phyloP scores from a whole-genome alignment of 2,113 vertebrate species.

The Heterotis niloticus region DNA sequence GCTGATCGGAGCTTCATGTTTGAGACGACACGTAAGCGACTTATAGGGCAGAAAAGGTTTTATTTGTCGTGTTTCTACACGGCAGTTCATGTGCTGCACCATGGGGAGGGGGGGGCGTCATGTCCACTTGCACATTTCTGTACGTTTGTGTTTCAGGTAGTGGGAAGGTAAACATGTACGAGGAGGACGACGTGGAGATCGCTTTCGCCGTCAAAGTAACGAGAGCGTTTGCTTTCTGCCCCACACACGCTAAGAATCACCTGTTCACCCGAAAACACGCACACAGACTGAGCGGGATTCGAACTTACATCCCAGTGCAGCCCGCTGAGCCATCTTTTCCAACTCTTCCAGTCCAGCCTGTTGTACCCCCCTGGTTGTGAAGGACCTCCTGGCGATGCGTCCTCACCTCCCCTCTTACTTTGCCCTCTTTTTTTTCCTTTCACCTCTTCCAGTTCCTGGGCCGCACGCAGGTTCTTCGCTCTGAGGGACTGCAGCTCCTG shows the following conservation, averaged over 20 bases:
- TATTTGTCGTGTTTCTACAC: background rate
- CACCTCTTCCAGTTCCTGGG: constrained; percentile 56
- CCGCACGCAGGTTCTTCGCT: constrained; percentile 51
- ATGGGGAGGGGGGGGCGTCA: no score
- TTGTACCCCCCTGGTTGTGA: background rate
- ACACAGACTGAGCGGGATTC: no score
- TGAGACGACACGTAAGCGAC: background rate
- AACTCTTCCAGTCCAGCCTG: background rate
- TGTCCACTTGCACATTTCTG: background rate
- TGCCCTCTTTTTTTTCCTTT: background rate
- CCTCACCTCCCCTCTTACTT: no score
- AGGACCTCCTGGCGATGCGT: no score
- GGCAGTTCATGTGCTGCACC: no score
- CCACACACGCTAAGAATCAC: background rate
- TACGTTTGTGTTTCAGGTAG: background rate
- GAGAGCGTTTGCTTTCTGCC: background rate
- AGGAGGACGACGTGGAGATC: constrained; percentile 59
- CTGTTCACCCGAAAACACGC: no score
- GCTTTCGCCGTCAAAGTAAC: constrained; percentile 60
- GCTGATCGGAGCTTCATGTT: no score
- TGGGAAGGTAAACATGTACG: constrained; percentile 50
- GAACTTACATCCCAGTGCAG: no score
- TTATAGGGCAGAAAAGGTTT: background rate
- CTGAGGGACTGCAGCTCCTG: constrained; percentile 54
- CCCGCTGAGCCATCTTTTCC: background rate